Percentiles rank a stretch among this genome's conserved stretches.
phyloP scores from a whole-genome alignment of 2,888 invertebrate genomes.

The Ephialtes manifestator region DNA sequence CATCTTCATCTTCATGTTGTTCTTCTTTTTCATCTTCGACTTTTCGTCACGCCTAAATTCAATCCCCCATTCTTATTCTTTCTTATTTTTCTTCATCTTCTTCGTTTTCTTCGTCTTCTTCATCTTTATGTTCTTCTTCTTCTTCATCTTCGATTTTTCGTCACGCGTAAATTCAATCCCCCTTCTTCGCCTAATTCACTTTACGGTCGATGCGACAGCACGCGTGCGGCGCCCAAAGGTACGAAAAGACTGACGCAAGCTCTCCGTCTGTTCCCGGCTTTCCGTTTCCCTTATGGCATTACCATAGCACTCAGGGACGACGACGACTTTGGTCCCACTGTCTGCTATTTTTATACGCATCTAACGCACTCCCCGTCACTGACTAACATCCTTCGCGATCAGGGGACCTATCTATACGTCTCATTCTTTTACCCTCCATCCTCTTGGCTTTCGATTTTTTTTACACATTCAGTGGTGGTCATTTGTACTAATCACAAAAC shows the following conservation, averaged over 20 bases:
- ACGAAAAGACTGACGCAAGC: conserved; percentile 4
- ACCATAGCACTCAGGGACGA: conserved; percentile 37
- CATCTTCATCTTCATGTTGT: too few relatives aligned
- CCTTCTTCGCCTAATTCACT: not conserved
- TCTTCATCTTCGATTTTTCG: too few relatives aligned
- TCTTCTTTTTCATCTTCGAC: too few relatives aligned
- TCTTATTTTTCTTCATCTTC: too few relatives aligned
- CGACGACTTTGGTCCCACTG: conserved; percentile 52
- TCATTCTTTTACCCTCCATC: conserved; percentile 7
- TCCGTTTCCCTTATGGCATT: conserved; percentile 40
- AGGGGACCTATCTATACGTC: conserved; percentile 27
- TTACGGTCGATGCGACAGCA: conserved; percentile 6
- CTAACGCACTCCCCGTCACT: conserved; percentile 37
- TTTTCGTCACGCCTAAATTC: too few relatives aligned
- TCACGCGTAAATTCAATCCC: too few relatives aligned
- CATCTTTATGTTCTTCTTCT: too few relatives aligned
- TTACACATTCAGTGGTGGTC: not conserved
- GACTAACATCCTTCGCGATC: conserved; percentile 48
- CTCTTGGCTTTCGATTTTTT: conserved; percentile 27
- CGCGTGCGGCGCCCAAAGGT: conserved; percentile 21
- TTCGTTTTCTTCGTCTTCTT: too few relatives aligned
- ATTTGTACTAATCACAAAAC: not conserved
- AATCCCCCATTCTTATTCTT: too few relatives aligned
- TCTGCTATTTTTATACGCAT: conserved; percentile 63
- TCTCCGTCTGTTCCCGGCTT: conserved; percentile 19